Evolutionary conservation across 2,113 vertebrate genomes (phyloP), one percentile per base, ranked within the genome.

Genomic region (Nicator chloris): DNA sequence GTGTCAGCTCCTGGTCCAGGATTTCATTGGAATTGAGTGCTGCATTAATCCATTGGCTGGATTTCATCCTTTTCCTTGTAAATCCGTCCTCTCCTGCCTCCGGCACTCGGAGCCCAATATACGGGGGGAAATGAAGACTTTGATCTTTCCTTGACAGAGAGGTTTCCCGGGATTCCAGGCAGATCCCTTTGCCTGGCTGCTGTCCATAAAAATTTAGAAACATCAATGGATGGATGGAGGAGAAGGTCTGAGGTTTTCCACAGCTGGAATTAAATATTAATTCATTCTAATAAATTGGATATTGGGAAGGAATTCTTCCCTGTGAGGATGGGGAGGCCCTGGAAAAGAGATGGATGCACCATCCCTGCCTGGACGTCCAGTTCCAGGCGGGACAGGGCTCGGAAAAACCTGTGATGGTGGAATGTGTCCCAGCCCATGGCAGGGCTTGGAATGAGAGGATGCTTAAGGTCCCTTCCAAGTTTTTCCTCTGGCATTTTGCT

Each of bases 1-100:
- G 22, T 19, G 37, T 37, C 5, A 2, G 44, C 37, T 60, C 63
- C 63, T 0, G 0, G 45, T 69, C 21, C 0, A 0, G 30, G 28
- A 31, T 49, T 60, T 80, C 66, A 16, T 15, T 6, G 28, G 66
- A 77, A 61, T 15, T 53, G 51, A 66, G 53, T 13, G 69, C 50
- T 40, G 66, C 53, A 10, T 75, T 81, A 11, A 69, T 47, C 51
- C 23, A 6, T 9, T 7, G 5, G 37, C 40, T n/a, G 27, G 57
- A 64, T 70, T 68, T 90, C 82, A 37, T 24, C 59, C 33, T 86
- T 82, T 35, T 27, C 53, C 81, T 71, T 42, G 61, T 39, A 78
- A 81, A 86, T 22, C 39, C 17, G 2, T 40, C 70, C 56, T 35
- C 35, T 72, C 49, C 50, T 0, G 1, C 8, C 3, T 14, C 56